A percentile compares a stretch with the other conserved stretches of the same genome.
These are phyloP conservation scores for Morpho helenor DNA, from an alignment of 2,888 invertebrate species.

Conservation along the genomic window DNA sequence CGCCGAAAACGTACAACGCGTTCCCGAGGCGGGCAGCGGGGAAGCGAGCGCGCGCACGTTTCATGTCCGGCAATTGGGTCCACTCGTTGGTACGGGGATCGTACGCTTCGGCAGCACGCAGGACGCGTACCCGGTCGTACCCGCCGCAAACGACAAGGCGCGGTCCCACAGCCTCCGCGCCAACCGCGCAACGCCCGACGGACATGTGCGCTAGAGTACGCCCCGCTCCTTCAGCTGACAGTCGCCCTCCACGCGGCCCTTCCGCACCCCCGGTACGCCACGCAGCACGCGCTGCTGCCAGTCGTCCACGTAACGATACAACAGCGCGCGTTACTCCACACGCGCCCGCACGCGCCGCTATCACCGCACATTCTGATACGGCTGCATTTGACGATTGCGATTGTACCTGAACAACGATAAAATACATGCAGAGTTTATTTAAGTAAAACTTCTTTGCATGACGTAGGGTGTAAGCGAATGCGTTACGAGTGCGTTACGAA, in stretches of 20 bases:
- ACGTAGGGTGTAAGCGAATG: no score
- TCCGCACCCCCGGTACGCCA: slow-evolving; percentile 66
- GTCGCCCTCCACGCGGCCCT: slow-evolving; percentile 82
- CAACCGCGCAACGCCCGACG: slow-evolving; percentile 83
- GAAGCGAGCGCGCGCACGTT: slow-evolving; percentile 87
- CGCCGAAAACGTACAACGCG: slow-evolving; percentile 88
- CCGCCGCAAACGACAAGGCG: slow-evolving; percentile 88
- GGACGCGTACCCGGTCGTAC: slow-evolving; percentile 91
- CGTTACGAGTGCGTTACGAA: no score
- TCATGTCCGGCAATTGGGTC: slow-evolving; percentile 84
- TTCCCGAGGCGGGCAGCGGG: slow-evolving; percentile 83
- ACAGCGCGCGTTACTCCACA: slow-evolving; percentile 33
- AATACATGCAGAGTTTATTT: no score
- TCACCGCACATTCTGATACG: slow-evolving; percentile 74
- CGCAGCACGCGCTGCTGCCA: slow-evolving; percentile 37
- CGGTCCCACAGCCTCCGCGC: slow-evolving; percentile 84
- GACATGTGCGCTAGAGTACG: slow-evolving; percentile 78
- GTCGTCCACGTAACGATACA: slow-evolving; percentile 32
- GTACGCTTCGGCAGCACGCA: slow-evolving; percentile 87
- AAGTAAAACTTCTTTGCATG: no score
- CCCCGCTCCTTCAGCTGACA: slow-evolving; percentile 83
- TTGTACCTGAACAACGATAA: not conserved
- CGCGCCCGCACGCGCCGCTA: slow-evolving; percentile 32
- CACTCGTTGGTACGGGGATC: slow-evolving; percentile 84
- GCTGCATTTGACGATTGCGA: not conserved